These are phyloP conservation scores for Corbicula japonica DNA, from an alignment of 2,888 invertebrate species.

Conservation along the genomic window DNA sequence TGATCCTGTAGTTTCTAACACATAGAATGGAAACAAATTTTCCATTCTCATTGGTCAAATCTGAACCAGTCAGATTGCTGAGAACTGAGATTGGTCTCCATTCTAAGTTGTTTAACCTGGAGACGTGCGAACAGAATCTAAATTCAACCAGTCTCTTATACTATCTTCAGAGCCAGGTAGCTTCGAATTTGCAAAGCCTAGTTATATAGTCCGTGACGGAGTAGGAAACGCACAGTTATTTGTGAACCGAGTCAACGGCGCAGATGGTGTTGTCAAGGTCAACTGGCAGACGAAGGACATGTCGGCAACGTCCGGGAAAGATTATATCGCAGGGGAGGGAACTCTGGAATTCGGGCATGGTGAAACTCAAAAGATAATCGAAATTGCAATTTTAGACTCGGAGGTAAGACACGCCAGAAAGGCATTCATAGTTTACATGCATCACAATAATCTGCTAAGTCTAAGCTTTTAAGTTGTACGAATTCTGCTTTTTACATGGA, in stretches of 20 bases:
- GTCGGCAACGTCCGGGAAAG: conserved; percentile 88
- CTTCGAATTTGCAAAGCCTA: conserved; percentile 88
- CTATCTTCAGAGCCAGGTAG: conserved; percentile 89
- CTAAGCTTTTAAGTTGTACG: no score
- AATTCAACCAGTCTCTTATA: no score
- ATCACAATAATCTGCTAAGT: no score
- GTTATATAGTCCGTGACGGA: conserved; percentile 89
- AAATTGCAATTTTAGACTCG: conserved; percentile 87
- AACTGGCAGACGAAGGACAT: conserved; percentile 89
- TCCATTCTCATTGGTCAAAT: no score
- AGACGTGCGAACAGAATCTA: no score
- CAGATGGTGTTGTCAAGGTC: conserved; percentile 88
- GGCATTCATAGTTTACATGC: no score
- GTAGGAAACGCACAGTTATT: conserved; percentile 87
- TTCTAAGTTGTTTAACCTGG: no score
- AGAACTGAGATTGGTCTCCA: no score
- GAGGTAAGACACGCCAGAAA: conserved; percentile 56
- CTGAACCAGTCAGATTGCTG: no score
- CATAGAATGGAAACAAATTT: no score
- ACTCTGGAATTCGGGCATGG: conserved; percentile 86
- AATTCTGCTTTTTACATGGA: no score
- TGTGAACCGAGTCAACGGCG: conserved; percentile 88
- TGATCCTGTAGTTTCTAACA: no score
- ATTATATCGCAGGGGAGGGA: conserved; percentile 88
- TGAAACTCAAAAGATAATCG: conserved; percentile 88